These are phyloP conservation scores for Alaudala cheleensis DNA, from an alignment of 2,113 vertebrate species.

Conservation along the genomic window DNA sequence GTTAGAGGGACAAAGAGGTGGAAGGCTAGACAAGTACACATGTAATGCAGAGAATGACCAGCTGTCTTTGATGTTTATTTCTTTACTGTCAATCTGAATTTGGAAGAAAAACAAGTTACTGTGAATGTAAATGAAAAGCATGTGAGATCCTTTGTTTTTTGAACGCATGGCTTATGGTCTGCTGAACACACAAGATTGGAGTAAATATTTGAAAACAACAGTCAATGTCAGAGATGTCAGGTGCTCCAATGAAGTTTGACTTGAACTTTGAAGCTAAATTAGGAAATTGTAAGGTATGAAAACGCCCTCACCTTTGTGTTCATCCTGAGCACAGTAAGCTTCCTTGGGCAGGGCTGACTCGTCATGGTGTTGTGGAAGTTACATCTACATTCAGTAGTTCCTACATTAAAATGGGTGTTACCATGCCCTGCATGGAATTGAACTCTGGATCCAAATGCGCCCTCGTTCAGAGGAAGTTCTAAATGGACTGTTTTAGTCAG, in stretches of 20 bases:
- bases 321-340: not conserved
- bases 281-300: not conserved
- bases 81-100: not conserved
- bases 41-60: not conserved
- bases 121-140: not conserved
- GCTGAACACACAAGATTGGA: not conserved
- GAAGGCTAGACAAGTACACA: not conserved
- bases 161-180: not conserved
- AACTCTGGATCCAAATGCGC: not conserved
- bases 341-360: not conserved
- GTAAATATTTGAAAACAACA: not conserved
- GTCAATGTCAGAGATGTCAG: not conserved
- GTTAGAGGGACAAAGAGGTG: not conserved
- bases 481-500: accelerated
- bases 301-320: not conserved
- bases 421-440: accelerated
- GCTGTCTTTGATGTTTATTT: not conserved
- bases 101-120: not conserved
- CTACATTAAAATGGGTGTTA: not conserved
- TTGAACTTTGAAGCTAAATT: not conserved
- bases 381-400: not conserved
- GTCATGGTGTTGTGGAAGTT: not conserved
- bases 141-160: not conserved
- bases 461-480: not conserved
- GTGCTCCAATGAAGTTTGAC: not conserved